Conservation (phyloP, 2,113 vertebrate species). For the Cariama cristata region DNA sequence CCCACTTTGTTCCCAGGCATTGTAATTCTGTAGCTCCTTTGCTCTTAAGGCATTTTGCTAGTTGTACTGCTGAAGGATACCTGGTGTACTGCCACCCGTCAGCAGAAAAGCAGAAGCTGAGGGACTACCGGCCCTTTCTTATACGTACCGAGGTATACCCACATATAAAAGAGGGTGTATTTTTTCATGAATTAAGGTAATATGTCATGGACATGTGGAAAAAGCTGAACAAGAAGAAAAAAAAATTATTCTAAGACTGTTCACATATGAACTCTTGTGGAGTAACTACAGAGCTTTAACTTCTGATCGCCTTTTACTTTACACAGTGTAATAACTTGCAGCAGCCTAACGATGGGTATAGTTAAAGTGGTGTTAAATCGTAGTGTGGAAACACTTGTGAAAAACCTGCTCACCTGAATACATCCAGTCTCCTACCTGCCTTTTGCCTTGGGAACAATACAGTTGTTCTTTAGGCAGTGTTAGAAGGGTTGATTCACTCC, state of each 20-base stretch:
- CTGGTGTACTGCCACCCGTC: not conserved
- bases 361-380: not conserved
- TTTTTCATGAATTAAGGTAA: not conserved
- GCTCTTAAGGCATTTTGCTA: not conserved
- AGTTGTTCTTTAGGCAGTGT: conserved; percentile 1
- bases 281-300: not conserved
- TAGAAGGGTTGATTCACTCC: not conserved
- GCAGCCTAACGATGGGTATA: not conserved
- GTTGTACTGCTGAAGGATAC: not conserved
- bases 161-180: not conserved
- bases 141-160: too few species aligned
- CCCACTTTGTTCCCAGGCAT: not conserved
- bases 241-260: not conserved
- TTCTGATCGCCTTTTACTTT: not conserved
- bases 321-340: not conserved
- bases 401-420: not conserved
- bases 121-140: not conserved
- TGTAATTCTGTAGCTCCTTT: not conserved
- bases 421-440: not conserved
- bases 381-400: not conserved
- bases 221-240: not conserved
- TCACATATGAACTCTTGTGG: not conserved
- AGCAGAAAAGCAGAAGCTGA: not conserved
- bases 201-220: not conserved
- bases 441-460: not conserved